These are phyloP conservation scores for Chelon auratus DNA, from an alignment of 2,797 vertebrate species.

Conservation along the genomic window DNA sequence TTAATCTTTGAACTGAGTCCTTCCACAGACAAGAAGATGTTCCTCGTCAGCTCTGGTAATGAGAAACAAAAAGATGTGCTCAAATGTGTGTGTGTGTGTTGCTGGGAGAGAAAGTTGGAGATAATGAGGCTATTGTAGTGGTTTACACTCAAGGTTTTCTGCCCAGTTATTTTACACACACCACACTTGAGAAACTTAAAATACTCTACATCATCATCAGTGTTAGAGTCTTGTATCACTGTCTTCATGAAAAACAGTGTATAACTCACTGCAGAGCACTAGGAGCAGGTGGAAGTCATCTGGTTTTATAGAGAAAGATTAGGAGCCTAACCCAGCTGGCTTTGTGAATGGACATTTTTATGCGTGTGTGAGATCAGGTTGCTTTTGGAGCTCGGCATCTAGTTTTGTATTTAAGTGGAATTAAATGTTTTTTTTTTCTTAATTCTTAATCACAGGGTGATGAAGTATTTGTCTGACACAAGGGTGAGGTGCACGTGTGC, in stretches of 20 bases:
- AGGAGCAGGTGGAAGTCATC: conserved; percentile 46
- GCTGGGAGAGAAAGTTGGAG: conserved; percentile 3
- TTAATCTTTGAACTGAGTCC: conserved; percentile 46
- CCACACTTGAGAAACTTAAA: conserved; percentile 4
- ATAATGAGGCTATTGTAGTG: conserved; percentile 54
- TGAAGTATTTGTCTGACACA: conserved; percentile 32
- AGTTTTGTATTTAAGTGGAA: conserved; percentile 33
- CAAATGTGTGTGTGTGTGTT: conserved; percentile 29
- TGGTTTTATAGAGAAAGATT: conserved; percentile 43
- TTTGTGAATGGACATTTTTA: conserved; percentile 69
- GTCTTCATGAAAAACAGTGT: background rate
- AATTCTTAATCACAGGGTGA: conserved; percentile 3
- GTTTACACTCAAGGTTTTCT: conserved; percentile 34
- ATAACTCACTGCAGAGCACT: background rate
- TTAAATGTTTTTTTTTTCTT: background rate
- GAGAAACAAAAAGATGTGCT: conserved; percentile 54
- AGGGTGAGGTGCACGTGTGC: conserved; percentile 37
- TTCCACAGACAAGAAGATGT: conserved; percentile 37
- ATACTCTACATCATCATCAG: background rate
- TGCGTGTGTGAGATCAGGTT: conserved; percentile 53
- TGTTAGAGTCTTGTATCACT: background rate
- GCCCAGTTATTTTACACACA: conserved; percentile 43
- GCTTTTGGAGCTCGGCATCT: conserved; percentile 41
- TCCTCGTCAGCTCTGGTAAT: conserved; percentile 58
- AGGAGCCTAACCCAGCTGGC: conserved; percentile 48